These are phyloP conservation scores for Felis chaus DNA, from an alignment of 2,113 vertebrate genomes.

Conservation along the genomic window DNA sequence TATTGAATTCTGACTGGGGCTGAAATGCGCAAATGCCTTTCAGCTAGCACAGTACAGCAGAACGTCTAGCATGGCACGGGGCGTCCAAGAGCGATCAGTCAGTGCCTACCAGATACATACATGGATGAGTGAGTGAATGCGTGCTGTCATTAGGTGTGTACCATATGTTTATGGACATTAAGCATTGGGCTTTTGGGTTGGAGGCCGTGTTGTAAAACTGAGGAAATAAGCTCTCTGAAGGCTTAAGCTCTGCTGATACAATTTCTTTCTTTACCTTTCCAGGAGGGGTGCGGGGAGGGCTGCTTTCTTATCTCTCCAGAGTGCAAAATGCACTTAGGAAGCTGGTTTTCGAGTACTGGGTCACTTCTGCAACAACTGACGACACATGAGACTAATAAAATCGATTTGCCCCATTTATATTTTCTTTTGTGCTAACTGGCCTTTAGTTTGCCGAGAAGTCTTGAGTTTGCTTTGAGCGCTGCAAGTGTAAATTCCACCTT, in stretches of 20 bases:
- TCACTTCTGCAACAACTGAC: constrained; percentile 35
- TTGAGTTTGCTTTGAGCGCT: constrained; percentile 8
- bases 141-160: background rate
- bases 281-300: background rate
- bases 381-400: constrained; percentile 66
- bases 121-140: background rate
- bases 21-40: constrained; percentile 37
- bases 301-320: background rate
- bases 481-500: constrained; percentile 38
- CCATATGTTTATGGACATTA: background rate
- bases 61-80: background rate
- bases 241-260: background rate
- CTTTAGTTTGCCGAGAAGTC: constrained; percentile 61
- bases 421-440: constrained; percentile 66
- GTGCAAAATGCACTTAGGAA: constrained; percentile 42
- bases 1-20: constrained; percentile 50
- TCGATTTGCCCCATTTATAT: constrained; percentile 67
- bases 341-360: background rate
- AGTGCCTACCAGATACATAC: background rate
- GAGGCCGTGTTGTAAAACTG: background rate
- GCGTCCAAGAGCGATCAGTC: background rate
- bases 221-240: constrained; percentile 5
- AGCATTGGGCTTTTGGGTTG: constrained; percentile 16
- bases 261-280: constrained; percentile 5
- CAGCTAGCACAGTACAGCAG: background rate